A percentile compares a stretch with the other conserved stretches of the same genome.
Evolutionary conservation across 1,140 invertebrate genomes (phyloP).

Genomic region (Pentalonia nigronervosa): DNA sequence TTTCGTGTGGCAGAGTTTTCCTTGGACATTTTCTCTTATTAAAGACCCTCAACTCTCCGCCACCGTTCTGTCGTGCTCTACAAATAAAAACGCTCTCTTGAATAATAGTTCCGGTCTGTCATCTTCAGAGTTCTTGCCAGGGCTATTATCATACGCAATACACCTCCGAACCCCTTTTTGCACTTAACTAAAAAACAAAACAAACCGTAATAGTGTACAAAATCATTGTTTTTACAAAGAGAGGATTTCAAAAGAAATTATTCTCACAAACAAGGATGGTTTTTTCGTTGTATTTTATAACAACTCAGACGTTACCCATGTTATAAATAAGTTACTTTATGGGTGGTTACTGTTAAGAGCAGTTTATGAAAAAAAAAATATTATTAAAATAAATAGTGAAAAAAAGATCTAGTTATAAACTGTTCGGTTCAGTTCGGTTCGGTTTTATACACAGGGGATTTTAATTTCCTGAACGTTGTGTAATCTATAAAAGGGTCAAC

Average conservation of each 20-base stretch:
- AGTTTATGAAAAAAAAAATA: not conserved
- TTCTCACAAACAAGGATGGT: not conserved
- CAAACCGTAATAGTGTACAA: slow-evolving; percentile 44
- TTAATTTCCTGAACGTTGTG: slow-evolving; percentile 53
- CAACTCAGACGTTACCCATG: not conserved
- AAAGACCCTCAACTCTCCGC: slow-evolving; percentile 5
- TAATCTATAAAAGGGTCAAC: slow-evolving; percentile 55
- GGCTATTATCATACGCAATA: slow-evolving; percentile 35
- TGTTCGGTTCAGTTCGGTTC: not conserved
- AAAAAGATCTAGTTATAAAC: not conserved
- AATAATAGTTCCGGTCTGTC: slow-evolving; percentile 49
- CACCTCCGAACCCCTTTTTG: not conserved
- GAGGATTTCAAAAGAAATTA: slow-evolving; percentile 33
- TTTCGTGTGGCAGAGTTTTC: not conserved
- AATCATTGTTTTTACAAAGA: slow-evolving; percentile 7
- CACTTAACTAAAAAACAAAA: slow-evolving; percentile 39
- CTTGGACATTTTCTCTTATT: slow-evolving; percentile 45
- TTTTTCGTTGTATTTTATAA: slow-evolving; percentile 7
- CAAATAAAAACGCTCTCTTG: slow-evolving; percentile 49
- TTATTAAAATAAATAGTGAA: not conserved
- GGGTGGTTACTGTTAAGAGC: not conserved
- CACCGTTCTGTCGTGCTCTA: not conserved
- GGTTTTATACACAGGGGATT: not conserved
- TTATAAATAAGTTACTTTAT: slow-evolving; percentile 34
- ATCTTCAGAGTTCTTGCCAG: slow-evolving; percentile 51